Conservation (phyloP, 2,797 vertebrate genomes). For the Mus minutoides region DNA sequence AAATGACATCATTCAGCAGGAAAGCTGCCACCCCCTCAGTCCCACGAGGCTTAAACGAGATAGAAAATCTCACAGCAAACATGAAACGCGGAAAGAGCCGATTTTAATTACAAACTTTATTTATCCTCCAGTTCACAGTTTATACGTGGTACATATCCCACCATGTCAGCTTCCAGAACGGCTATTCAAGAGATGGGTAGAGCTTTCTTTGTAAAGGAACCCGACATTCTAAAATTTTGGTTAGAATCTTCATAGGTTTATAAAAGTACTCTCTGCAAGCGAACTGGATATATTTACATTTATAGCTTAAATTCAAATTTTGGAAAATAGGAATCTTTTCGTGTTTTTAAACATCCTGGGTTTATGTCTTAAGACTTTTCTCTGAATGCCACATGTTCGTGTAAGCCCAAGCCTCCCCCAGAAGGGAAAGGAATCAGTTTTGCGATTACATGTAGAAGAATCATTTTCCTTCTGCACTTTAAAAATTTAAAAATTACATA, state of each 20-base stretch:
- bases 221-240: slow-evolving; percentile 84
- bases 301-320: slow-evolving; percentile 85
- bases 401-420: background rate
- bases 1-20: slow-evolving; percentile 32
- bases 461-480: slow-evolving; percentile 68
- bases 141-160: slow-evolving; percentile 83
- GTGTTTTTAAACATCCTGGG: slow-evolving; percentile 48
- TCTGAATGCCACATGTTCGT: slow-evolving; percentile 59
- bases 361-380: slow-evolving; percentile 63
- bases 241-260: slow-evolving; percentile 85
- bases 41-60: slow-evolving; percentile 60
- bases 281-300: slow-evolving; percentile 89
- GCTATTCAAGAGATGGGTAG: slow-evolving; percentile 85
- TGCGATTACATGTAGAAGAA: slow-evolving; percentile 66
- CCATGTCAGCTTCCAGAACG: slow-evolving; percentile 87
- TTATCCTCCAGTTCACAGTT: slow-evolving; percentile 91
- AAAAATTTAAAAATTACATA: slow-evolving; percentile 78
- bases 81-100: slow-evolving; percentile 83
- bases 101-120: slow-evolving; percentile 91
- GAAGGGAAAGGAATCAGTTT: slow-evolving; percentile 63
- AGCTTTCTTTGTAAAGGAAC: slow-evolving; percentile 85
- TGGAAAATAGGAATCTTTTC: slow-evolving; percentile 79
- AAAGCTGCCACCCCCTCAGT: slow-evolving; percentile 33
- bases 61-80: slow-evolving; percentile 80
- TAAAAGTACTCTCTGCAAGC: slow-evolving; percentile 87